These are phyloP conservation scores for Sciaenops ocellatus DNA, from an alignment of 2,797 vertebrate genomes.

Conservation along the genomic window DNA sequence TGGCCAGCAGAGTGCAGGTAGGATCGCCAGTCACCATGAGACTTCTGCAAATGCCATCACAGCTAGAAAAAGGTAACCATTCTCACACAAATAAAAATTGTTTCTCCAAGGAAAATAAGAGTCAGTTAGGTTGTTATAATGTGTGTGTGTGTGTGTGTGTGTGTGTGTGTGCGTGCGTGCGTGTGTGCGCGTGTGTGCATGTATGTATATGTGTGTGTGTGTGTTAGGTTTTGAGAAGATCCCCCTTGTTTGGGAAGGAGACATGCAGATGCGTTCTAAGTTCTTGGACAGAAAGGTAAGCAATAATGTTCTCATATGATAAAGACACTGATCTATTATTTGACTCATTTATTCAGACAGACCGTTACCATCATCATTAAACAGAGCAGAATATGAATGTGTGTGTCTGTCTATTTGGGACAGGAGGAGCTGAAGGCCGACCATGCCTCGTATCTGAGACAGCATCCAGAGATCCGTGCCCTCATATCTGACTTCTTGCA, in stretches of 20 bases:
- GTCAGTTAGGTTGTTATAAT: conserved; percentile 3
- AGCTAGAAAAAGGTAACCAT: conserved; percentile 81
- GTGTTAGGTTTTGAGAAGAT: conserved; percentile 84
- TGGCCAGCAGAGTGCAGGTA: conserved; percentile 88
- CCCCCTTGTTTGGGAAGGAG: conserved; percentile 90
- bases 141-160: conserved; percentile 15
- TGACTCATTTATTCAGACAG: background rate
- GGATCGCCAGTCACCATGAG: conserved; percentile 87
- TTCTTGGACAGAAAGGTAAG: conserved; percentile 93
- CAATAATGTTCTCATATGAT: background rate
- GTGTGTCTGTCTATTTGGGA: background rate
- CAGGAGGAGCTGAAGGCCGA: conserved; percentile 90
- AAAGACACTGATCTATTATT: background rate
- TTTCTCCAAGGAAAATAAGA: background rate
- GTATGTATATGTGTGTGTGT: conserved; percentile 16
- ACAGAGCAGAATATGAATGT: background rate
- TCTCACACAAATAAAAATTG: background rate
- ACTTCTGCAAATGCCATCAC: conserved; percentile 83
- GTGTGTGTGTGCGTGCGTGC: conserved; percentile 21
- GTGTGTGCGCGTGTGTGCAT: conserved; percentile 19
- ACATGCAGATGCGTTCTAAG: conserved; percentile 87
- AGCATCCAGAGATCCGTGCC: conserved; percentile 89
- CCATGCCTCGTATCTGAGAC: conserved; percentile 85
- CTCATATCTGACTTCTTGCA: conserved; percentile 93
- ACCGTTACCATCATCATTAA: background rate